A percentile compares a stretch with the other conserved stretches of the same genome.
Evolutionary conservation across 2,888 invertebrate genomes (phyloP).

Genomic region (Alcis repandata): DNA sequence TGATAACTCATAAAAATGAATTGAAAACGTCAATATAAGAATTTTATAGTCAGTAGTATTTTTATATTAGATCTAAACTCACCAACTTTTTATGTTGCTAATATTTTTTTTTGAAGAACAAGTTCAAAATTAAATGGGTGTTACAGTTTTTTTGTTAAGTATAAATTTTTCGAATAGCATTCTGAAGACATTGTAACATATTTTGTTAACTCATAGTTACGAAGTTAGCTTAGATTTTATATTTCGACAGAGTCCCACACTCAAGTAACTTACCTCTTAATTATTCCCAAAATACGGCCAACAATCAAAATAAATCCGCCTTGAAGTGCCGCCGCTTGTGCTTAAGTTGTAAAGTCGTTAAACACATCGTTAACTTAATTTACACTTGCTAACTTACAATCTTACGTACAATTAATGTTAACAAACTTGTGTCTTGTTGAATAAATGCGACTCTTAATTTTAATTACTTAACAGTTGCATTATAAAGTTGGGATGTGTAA

Average conservation of each 20-base stretch:
- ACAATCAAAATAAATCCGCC: conserved; percentile 16
- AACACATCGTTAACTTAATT: conserved; percentile 44
- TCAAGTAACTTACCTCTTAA: background rate
- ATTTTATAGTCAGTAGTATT: no score
- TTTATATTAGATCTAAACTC: no score
- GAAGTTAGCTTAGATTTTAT: background rate
- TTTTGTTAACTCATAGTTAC: no score
- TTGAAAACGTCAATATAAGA: no score
- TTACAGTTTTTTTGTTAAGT: no score
- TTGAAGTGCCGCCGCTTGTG: conserved; percentile 14
- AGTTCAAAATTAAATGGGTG: no score
- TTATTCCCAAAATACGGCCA: background rate
- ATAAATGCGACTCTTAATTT: conserved; percentile 41
- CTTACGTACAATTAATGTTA: conserved; percentile 39
- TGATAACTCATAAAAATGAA: no score
- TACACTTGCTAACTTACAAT: conserved; percentile 34
- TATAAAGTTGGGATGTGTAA: conserved; percentile 16
- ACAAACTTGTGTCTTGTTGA: conserved; percentile 39
- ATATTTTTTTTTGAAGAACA: no score
- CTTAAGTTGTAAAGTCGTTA: conserved; percentile 36
- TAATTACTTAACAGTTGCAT: conserved; percentile 36
- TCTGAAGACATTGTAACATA: no score
- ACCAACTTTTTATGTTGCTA: no score
- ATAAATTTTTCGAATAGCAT: no score
- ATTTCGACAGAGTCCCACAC: background rate